Base-by-base conservation (phyloP, 2,797 vertebrate species). In the Florisuga fusca region DNA sequence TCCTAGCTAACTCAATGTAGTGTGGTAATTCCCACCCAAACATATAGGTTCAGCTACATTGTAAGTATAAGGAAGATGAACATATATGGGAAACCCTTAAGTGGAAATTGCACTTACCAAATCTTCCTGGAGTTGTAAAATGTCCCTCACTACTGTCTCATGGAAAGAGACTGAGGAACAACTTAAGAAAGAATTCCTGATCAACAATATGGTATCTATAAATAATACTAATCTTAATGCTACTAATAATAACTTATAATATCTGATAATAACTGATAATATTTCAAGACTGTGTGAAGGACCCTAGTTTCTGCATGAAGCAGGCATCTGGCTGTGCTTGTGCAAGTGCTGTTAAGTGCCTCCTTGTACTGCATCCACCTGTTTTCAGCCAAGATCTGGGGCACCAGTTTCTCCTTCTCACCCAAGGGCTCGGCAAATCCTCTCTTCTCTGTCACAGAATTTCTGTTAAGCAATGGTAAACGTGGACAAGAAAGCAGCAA, bases 11-110 rank as follows among this genome's bases (percentile, higher is more conserved):
- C 68, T 91, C 29, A 76, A n/a, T 1, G 2, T 64, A 33, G 11
- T 71, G 69, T 34, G 55, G 69, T 69, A 84, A 94, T 84, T 93
- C 88, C 62, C 87, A 41, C 10, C 54, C 46, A 75, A 90, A 92
- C 10, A 61, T 64, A 78, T 86, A 72, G 7, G 8, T 54, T 75
- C 71, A 61, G 46, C 50, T 63, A 50, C 82, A 10, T 61, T 77
- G 20, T 45, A 68, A 55, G 27, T 41, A 20, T 43, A 8, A 33
- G 50, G 36, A 93, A 67, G 50, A 61, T 2, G 8, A 86, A 86
- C 11, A 58, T 91, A 14, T 4, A 62, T 48, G 51, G 58, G n/a
- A 93, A 89, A 84, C 3, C 7, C 54, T 17, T 48, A 66, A 58
- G 18, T 33, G n/a, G 15, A 87, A 69, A 84, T 63, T 14, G 3